phyloP scores from a whole-genome alignment of 2,888 invertebrate species.

The Esperia sulphurella region DNA sequence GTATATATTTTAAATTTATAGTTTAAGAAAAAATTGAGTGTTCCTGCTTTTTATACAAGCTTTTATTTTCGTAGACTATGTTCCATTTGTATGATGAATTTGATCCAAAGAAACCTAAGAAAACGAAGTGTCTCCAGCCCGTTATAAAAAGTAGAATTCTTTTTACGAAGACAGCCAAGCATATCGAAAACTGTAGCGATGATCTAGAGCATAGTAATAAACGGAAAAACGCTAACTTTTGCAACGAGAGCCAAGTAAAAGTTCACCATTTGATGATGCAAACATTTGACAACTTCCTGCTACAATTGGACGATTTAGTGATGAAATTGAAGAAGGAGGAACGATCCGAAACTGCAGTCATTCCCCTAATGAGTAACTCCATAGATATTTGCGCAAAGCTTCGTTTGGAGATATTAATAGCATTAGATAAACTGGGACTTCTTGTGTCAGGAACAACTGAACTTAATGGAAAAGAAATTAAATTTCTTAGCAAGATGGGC shows the following conservation, averaged over 20 bases:
- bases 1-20: too few relatives aligned
- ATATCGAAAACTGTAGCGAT: too few relatives aligned
- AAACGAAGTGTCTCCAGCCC: too few relatives aligned
- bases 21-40: too few relatives aligned
- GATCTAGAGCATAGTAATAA: too few relatives aligned
- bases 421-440: slow-evolving; percentile 22
- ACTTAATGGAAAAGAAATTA: slow-evolving; percentile 7
- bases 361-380: slow-evolving; percentile 4
- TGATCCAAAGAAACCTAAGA: too few relatives aligned
- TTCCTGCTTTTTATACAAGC: too few relatives aligned
- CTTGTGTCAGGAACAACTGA: background rate
- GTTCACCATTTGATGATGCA: background rate
- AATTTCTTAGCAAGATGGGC: slow-evolving; percentile 16
- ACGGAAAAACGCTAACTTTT: background rate
- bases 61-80: too few relatives aligned
- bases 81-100: too few relatives aligned
- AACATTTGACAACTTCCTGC: slow-evolving; percentile 9
- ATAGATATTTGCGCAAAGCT: slow-evolving; percentile 22
- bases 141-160: too few relatives aligned
- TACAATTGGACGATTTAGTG: slow-evolving; percentile 15
- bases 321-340: slow-evolving; percentile 12
- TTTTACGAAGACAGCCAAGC: too few relatives aligned
- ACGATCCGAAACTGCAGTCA: background rate
- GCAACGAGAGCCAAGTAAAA: too few relatives aligned
- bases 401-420: slow-evolving; percentile 21